phyloP scores from a whole-genome alignment of 37 sponge, comb jelly and placozoan species.

The Spongilla lacustris region DNA sequence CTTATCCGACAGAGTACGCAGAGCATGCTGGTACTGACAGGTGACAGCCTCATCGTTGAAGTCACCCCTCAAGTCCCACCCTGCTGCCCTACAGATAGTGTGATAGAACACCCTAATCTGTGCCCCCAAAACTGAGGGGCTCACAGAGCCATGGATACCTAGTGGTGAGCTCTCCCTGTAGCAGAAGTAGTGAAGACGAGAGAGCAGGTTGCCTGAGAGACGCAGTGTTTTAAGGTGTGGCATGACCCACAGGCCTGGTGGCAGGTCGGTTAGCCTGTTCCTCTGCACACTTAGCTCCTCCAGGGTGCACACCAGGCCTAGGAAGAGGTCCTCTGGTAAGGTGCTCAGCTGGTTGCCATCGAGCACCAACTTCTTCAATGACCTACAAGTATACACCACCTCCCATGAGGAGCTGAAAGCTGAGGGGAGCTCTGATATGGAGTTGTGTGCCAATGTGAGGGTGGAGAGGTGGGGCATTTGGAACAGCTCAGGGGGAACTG shows the following conservation, averaged over 20 bases:
- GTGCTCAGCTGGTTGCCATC: constrained; percentile 48
- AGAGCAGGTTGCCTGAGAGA: constrained; percentile 53
- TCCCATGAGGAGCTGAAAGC: neutral
- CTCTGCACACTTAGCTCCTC: constrained; percentile 48
- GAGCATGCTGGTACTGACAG: no score
- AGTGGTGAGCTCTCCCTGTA: neutral
- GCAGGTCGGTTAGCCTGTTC: constrained; percentile 57
- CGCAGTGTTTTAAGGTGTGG: constrained; percentile 48
- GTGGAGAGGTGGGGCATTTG: constrained; percentile 34
- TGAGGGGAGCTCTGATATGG: constrained; percentile 35
- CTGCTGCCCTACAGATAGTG: no score
- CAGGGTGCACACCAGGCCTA: constrained; percentile 24
- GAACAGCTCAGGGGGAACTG: constrained; percentile 60
- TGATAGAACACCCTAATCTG: neutral
- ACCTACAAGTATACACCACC: constrained; percentile 31
- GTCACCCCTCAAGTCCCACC: no score
- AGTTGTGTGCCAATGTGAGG: constrained; percentile 69
- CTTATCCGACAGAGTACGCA: no score
- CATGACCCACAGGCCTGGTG: constrained; percentile 70
- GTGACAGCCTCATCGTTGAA: no score
- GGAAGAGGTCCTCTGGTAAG: constrained; percentile 62
- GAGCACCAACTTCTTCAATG: constrained; percentile 28
- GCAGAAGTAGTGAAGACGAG: constrained; percentile 64
- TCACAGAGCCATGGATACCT: no score
- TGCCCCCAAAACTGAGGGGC: no score